Base-by-base conservation (phyloP, 2,888 invertebrate genomes). In the Melieria picta region DNA sequence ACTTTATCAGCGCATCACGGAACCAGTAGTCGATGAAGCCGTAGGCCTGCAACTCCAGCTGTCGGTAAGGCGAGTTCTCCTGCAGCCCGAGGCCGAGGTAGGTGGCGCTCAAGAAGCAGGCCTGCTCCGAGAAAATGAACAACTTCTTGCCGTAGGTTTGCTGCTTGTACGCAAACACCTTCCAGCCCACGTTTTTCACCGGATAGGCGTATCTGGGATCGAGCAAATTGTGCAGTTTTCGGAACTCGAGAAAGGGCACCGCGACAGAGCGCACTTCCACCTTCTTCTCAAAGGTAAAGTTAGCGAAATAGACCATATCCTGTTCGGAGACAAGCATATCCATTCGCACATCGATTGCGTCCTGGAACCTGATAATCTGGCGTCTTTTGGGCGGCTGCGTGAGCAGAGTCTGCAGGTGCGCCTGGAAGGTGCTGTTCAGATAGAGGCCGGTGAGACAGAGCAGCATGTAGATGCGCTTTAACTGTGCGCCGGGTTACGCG, bases 21-120 rank as follows among this genome's bases (percentile, higher is more conserved):
- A 77, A 16, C 80, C 78, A 81, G 61, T 78, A 68, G 30, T 81
- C 75, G 45, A 66, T 76, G 4, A 82, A 43, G 4, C 81, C 81
- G 57, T 67, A 72, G 10, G 74, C 78, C 0, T 77, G 75, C 5
- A 65, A 62, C 9, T 80, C 77, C 72, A 79, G 73, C 5, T 78
- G 76, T 1, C 60, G 65, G 6, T 80, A 77, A 72, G 78, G 75
- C 2, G 78, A 78, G 42, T 76, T 68, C 5, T 73, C 61, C 0
- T 73, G 75, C 62, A 82, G 48, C 52, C 76, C 75, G 9, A 82
- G 76, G 0, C 72, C 65, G 5, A 57, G 57, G 7, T 46, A 48
- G n/a, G 56, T 56, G 11, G 57, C 7, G 10, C 46, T 47, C 47
- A 47, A 48, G 0, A 73, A 4, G 46, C 81, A 82, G 10, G 79